Evolutionary conservation across 2,113 vertebrate genomes (phyloP).

Genomic region (Nestor notabilis): DNA sequence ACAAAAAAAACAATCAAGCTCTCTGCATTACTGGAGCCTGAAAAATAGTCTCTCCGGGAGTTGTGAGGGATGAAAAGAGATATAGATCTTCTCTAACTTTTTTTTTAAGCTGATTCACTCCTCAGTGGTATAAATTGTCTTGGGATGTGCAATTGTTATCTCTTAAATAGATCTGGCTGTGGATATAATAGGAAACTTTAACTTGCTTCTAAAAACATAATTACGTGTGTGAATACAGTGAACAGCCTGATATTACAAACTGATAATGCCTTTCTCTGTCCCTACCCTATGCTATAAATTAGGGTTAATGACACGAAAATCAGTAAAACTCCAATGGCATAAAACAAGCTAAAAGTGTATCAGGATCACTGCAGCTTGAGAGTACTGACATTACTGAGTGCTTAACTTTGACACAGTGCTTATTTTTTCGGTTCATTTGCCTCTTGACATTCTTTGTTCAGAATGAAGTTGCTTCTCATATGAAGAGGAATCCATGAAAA

Average conservation of each 20-base stretch:
- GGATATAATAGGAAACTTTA: slow-evolving; percentile 7
- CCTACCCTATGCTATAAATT: neutral
- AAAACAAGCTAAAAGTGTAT: neutral
- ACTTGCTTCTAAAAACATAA: neutral
- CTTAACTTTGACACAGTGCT: neutral
- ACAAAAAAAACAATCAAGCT: neutral
- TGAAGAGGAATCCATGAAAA: neutral
- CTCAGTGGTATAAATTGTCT: slow-evolving; percentile 1
- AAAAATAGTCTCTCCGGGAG: neutral
- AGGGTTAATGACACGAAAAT: neutral
- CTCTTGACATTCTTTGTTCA: neutral
- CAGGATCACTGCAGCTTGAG: neutral
- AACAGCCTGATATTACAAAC: neutral
- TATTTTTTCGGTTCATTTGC: neutral
- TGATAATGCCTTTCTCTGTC: neutral
- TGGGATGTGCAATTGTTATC: neutral
- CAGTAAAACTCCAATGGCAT: neutral
- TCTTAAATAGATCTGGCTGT: slow-evolving; percentile 24
- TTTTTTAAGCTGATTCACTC: neutral
- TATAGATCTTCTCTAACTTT: neutral
- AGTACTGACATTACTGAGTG: neutral
- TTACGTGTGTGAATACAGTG: neutral
- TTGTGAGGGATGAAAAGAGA: neutral
- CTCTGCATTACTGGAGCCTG: neutral
- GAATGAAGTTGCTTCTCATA: neutral